Evolutionary conservation across 1,140 invertebrate genomes (phyloP).

Genomic region (Polyergus mexicanus): DNA sequence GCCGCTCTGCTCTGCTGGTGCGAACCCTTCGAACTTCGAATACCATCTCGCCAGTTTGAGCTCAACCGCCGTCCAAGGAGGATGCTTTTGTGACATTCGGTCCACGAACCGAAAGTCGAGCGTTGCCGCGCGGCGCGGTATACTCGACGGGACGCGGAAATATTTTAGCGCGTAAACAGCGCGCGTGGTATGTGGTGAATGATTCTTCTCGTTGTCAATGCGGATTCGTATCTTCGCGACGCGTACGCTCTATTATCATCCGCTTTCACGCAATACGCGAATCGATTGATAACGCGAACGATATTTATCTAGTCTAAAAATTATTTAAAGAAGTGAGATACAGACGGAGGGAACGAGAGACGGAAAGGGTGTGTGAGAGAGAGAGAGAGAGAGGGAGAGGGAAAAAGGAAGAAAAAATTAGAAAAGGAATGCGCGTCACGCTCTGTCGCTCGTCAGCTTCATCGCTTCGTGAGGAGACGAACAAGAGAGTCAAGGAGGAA

Average conservation of each 20-base stretch:
- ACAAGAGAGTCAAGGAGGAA: too few relatives aligned
- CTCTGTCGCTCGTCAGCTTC: slow-evolving; percentile 38
- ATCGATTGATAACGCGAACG: slow-evolving; percentile 34
- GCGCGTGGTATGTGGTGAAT: too few relatives aligned
- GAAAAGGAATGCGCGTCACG: neutral
- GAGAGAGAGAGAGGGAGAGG: neutral
- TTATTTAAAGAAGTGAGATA: neutral
- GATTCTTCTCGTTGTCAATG: neutral
- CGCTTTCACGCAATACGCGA: neutral
- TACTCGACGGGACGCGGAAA: neutral
- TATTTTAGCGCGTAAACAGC: slow-evolving; percentile 20
- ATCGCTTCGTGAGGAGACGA: neutral
- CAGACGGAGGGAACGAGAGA: neutral
- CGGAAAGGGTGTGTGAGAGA: neutral
- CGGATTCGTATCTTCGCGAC: slow-evolving; percentile 8
- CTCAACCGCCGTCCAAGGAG: slow-evolving; percentile 1
- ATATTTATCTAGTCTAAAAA: neutral
- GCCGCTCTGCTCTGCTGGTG: slow-evolving; percentile 1
- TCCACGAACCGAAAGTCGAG: neutral
- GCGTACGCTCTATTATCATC: neutral
- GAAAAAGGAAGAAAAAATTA: neutral
- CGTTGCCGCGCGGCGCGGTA: neutral
- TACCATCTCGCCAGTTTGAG: slow-evolving; percentile 5
- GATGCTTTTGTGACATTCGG: neutral
- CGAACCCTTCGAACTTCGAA: neutral